Evolutionary conservation across 1,140 invertebrate genomes (phyloP).

Genomic region (Camponotus vicinus): DNA sequence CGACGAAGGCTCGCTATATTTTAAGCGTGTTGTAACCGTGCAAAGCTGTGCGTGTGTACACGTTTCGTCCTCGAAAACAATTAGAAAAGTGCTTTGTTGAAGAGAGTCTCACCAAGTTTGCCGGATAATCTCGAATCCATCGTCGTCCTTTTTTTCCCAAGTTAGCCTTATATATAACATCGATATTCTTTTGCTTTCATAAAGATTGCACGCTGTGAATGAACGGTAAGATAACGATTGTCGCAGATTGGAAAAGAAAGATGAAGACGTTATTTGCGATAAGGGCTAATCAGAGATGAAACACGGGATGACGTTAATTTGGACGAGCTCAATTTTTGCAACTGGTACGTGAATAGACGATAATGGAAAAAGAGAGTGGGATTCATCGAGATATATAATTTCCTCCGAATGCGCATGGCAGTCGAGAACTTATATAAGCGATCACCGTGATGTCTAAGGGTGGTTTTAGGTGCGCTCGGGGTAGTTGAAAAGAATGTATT

Average conservation of each 20-base stretch:
- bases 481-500: conserved; percentile 61
- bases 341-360: conserved; percentile 6
- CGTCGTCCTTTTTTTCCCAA: conserved; percentile 10
- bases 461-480: conserved; percentile 13
- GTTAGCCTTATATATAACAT: neutral
- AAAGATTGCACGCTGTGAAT: neutral
- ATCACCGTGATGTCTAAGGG: neutral
- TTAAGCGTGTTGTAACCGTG: conserved; percentile 3
- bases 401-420: conserved; percentile 5
- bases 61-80: conserved; percentile 65
- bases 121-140: conserved; percentile 29
- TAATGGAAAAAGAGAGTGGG: neutral
- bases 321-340: neutral
- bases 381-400: conserved; percentile 37
- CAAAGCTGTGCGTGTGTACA: neutral
- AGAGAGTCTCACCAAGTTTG: conserved; percentile 1
- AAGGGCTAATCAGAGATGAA: no score
- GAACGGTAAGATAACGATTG: neutral
- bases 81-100: conserved; percentile 73
- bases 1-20: conserved; percentile 62
- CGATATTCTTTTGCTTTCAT: neutral
- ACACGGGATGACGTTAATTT: no score
- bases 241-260: neutral
- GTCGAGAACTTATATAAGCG: conserved; percentile 30
- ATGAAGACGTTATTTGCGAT: no score